Percentiles rank a stretch among this genome's conserved stretches.
Evolutionary conservation across 2,888 invertebrate species (phyloP).

Genomic region (Callosobruchus maculatus): DNA sequence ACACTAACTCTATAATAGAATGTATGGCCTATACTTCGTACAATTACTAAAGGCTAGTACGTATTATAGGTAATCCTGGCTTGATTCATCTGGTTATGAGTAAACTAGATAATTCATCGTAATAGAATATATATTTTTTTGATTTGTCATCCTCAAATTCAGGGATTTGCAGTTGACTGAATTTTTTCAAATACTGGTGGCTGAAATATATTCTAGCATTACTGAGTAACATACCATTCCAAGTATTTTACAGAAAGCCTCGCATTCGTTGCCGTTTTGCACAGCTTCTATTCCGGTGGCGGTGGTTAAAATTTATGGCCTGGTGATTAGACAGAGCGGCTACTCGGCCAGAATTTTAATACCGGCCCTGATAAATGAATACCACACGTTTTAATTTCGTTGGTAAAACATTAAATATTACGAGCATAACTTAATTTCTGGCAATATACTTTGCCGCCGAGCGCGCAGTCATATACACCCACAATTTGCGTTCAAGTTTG

Average conservation of each 20-base stretch:
- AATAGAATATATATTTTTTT: too few relatives aligned
- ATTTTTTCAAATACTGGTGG: background rate
- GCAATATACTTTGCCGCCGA: background rate
- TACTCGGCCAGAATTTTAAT: constrained; percentile 24
- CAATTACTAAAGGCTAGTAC: too few relatives aligned
- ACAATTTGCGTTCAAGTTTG: constrained; percentile 4
- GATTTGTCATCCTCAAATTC: too few relatives aligned
- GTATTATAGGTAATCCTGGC: too few relatives aligned
- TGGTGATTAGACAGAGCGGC: background rate
- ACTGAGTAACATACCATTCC: background rate
- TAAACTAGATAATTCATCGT: too few relatives aligned
- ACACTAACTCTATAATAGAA: too few relatives aligned
- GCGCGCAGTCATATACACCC: constrained; percentile 1
- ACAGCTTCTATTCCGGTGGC: background rate
- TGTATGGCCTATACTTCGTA: too few relatives aligned
- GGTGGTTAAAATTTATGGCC: background rate
- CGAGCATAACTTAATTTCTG: constrained; percentile 22
- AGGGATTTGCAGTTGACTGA: background rate
- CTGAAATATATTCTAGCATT: background rate
- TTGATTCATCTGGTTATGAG: too few relatives aligned
- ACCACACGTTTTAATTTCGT: constrained; percentile 27
- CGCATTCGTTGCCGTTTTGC: background rate
- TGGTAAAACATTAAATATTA: constrained; percentile 22
- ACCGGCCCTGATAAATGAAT: constrained; percentile 30
- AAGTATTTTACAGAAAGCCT: background rate